A percentile compares a stretch with the other conserved stretches of the same genome.
phyloP scores from a whole-genome alignment of 2,113 vertebrate species.

The Platysternon megacephalum region DNA sequence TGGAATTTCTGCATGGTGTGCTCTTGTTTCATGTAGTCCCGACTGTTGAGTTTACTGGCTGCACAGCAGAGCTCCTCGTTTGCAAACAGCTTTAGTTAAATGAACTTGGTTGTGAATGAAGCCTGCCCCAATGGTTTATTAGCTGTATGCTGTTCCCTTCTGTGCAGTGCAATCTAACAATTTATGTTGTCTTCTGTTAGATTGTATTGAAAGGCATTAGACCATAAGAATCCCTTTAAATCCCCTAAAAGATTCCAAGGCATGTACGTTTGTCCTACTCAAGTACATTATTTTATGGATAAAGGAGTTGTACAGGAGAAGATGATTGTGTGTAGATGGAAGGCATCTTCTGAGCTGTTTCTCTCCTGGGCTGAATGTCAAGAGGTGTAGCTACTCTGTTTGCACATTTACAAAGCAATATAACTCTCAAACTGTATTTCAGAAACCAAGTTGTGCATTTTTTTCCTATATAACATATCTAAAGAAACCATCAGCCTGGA shows the following conservation, averaged over 20 bases:
- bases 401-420: background rate
- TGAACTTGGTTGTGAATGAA: background rate
- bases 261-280: background rate
- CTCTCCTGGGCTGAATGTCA: background rate
- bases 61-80: background rate
- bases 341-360: background rate
- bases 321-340: background rate
- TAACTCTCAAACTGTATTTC: background rate
- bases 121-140: background rate
- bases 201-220: background rate
- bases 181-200: background rate
- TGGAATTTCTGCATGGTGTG: background rate
- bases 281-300: background rate
- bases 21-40: accelerated
- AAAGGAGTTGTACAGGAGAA: background rate
- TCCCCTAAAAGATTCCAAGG: background rate
- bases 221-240: background rate
- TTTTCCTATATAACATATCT: background rate
- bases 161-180: background rate
- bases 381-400: background rate
- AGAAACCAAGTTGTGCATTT: background rate
- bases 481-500: background rate
- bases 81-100: background rate
- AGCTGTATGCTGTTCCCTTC: background rate
- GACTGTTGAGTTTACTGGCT: background rate